Conservation (phyloP, 2,113 vertebrate species). For the Scomber japonicus region DNA sequence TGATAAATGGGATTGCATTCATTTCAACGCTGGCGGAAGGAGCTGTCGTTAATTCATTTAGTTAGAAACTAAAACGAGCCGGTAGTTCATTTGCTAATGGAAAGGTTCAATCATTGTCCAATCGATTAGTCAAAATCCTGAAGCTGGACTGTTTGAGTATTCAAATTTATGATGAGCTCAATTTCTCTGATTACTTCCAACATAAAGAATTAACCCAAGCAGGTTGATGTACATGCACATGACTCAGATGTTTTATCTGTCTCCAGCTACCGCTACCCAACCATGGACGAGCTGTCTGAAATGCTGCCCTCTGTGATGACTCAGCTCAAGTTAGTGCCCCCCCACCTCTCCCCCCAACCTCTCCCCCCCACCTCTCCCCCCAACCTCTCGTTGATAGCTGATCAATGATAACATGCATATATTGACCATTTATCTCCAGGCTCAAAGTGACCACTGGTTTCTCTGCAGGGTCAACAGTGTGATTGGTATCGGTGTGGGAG, state of each 20-base stretch:
- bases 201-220: background rate
- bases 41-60: background rate
- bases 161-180: background rate
- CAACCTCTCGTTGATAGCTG: background rate
- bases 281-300: constrained; percentile 95
- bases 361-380: background rate
- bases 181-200: constrained; percentile 4
- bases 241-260: constrained; percentile 3
- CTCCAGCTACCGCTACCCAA: constrained; percentile 93
- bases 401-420: constrained; percentile 28
- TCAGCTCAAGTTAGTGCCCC: constrained; percentile 90
- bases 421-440: constrained; percentile 6
- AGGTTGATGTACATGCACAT: background rate
- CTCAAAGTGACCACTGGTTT: constrained; percentile 18
- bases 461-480: constrained; percentile 81
- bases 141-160: background rate
- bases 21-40: background rate
- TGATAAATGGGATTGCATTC: background rate
- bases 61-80: background rate
- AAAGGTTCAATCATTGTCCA: background rate
- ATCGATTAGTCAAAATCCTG: background rate
- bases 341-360: too few relatives aligned
- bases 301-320: constrained; percentile 95
- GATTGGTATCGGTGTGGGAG: constrained; percentile 85
- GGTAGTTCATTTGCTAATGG: constrained; percentile 42